Conservation (phyloP, 2,888 invertebrate genomes). For the Drosophila fungiperda region DNA sequence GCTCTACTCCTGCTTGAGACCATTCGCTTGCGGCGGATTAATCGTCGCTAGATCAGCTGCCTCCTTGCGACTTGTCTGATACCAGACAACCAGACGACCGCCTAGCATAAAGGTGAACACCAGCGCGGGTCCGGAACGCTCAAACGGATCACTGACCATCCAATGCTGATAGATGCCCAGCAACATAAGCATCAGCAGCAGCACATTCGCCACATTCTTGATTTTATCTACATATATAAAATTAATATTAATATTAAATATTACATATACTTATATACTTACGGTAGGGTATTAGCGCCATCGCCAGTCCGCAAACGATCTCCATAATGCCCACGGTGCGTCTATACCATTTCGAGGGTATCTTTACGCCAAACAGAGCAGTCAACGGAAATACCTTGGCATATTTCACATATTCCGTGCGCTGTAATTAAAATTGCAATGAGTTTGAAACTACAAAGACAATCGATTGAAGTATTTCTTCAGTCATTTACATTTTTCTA, state of each 20-base stretch:
- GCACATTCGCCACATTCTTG: conserved; percentile 95
- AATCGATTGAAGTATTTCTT: neutral
- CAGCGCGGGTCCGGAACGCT: conserved; percentile 94
- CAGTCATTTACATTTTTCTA: neutral
- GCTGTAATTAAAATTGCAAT: conserved; percentile 86
- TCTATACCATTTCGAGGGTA: conserved; percentile 97
- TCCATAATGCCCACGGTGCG: conserved; percentile 93
- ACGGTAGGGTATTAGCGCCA: conserved; percentile 94
- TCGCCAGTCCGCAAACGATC: conserved; percentile 92
- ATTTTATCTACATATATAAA: conserved; percentile 88
- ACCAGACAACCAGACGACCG: conserved; percentile 94
- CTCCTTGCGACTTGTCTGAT: conserved; percentile 87
- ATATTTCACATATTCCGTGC: conserved; percentile 97
- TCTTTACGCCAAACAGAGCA: conserved; percentile 92
- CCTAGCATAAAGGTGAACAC: conserved; percentile 97
- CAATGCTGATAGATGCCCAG: conserved; percentile 97
- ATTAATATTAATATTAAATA: neutral
- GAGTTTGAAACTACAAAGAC: neutral
- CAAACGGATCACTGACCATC: conserved; percentile 96
- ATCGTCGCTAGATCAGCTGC: conserved; percentile 85
- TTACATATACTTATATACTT: conserved; percentile 84
- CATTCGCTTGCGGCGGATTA: conserved; percentile 87
- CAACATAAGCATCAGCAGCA: conserved; percentile 93
- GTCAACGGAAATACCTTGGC: conserved; percentile 96
- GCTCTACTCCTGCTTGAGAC: conserved; percentile 87